A percentile compares a stretch with the other conserved stretches of the same genome.
Conservation (phyloP, 1,140 invertebrate genomes). For the Drosophila pectinifera region DNA sequence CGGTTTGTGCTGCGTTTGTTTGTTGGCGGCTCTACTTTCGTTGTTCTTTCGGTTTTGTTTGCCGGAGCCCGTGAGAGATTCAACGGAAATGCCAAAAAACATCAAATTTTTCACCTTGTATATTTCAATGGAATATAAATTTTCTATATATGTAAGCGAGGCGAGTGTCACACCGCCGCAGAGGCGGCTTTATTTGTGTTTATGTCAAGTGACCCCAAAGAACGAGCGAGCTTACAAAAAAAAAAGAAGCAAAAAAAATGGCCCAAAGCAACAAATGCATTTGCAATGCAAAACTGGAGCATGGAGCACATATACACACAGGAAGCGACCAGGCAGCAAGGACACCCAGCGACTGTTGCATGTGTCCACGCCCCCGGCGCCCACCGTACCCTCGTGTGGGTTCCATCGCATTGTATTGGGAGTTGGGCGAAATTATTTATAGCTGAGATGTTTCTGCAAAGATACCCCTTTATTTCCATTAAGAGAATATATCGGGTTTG, state of each 20-base stretch:
- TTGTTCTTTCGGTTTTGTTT: slow-evolving; percentile 35
- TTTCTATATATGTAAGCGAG: slow-evolving; percentile 18
- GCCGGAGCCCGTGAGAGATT: slow-evolving; percentile 21
- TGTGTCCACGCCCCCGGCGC: slow-evolving; percentile 26
- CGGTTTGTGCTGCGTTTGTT: slow-evolving; percentile 32
- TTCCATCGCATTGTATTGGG: slow-evolving; percentile 9
- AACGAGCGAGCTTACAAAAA: slow-evolving; percentile 17
- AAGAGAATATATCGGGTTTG: neutral
- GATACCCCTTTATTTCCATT: slow-evolving; percentile 25
- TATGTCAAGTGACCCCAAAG: slow-evolving; percentile 52
- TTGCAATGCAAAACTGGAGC: slow-evolving; percentile 72
- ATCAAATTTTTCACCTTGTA: slow-evolving; percentile 68
- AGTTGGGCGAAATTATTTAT: slow-evolving; percentile 40
- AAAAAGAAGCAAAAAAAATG: slow-evolving; percentile 24
- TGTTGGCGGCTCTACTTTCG: slow-evolving; percentile 5
- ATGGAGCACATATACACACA: slow-evolving; percentile 59
- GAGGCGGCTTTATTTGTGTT: slow-evolving; percentile 54
- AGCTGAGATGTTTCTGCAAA: slow-evolving; percentile 12
- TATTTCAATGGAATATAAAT: slow-evolving; percentile 44
- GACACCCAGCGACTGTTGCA: slow-evolving; percentile 57
- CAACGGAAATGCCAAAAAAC: slow-evolving; percentile 33
- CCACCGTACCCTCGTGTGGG: neutral
- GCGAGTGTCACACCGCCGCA: slow-evolving; percentile 14
- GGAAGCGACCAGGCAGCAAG: slow-evolving; percentile 54
- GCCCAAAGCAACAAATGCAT: slow-evolving; percentile 53